These are phyloP conservation scores for Salarias fasciatus DNA, from an alignment of 2,797 vertebrate genomes.

Conservation along the genomic window DNA sequence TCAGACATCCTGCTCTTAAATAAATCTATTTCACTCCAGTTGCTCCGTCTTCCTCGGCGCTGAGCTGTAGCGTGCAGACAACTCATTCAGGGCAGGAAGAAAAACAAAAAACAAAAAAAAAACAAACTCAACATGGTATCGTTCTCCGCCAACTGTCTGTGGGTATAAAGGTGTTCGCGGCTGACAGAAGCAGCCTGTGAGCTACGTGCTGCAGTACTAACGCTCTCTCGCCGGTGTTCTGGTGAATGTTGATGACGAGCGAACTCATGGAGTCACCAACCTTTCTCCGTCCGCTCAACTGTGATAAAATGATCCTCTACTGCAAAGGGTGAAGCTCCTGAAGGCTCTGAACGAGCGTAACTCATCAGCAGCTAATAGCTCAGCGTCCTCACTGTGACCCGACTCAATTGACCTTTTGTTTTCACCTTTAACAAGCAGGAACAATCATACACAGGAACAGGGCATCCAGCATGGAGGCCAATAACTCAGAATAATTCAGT, in stretches of 20 bases:
- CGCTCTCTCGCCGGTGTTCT: background rate
- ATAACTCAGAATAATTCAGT: too few relatives aligned
- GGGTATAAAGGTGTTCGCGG: constrained; percentile 6
- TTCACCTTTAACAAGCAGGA: too few relatives aligned
- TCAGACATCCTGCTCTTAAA: constrained; percentile 62
- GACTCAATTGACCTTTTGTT: constrained; percentile 5
- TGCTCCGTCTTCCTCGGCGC: constrained; percentile 7
- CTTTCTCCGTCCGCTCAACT: constrained; percentile 35
- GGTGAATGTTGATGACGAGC: background rate
- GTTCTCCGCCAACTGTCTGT: constrained; percentile 27
- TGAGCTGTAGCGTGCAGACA: constrained; percentile 31
- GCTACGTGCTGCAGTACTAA: background rate
- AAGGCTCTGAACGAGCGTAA: constrained; percentile 21
- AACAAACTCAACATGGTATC: background rate
- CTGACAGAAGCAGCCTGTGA: constrained; percentile 7
- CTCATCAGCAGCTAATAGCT: constrained; percentile 11
- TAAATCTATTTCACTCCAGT: constrained; percentile 60
- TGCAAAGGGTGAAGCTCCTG: constrained; percentile 13
- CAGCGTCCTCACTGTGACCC: constrained; percentile 11
- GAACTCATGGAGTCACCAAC: constrained; percentile 6
- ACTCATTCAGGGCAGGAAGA: constrained; percentile 11
- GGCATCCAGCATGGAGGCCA: too few relatives aligned
- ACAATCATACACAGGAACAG: too few relatives aligned
- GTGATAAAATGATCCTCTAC: constrained; percentile 52
- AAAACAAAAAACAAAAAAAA: background rate